Conservation (phyloP, 2,113 vertebrate genomes). For the Corvus hawaiiensis region DNA sequence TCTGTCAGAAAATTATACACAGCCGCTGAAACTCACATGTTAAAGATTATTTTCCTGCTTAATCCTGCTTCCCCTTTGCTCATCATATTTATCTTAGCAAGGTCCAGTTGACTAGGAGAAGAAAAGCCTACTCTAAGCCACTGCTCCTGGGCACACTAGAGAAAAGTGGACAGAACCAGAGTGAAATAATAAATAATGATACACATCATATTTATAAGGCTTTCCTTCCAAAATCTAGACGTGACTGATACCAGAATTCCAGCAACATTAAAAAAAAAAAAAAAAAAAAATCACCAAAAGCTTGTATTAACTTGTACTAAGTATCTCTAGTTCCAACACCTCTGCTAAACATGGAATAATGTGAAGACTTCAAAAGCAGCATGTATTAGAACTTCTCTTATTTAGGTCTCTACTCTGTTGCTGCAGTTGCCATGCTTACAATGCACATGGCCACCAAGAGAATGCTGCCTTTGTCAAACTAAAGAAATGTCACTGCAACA, state of each 20-base stretch:
- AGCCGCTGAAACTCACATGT: not conserved
- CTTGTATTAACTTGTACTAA: not conserved
- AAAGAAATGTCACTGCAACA: not conserved
- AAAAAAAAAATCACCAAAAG: not conserved
- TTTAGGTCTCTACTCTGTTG: not conserved
- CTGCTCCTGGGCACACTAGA: not conserved
- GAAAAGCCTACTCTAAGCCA: not conserved
- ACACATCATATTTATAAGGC: not conserved
- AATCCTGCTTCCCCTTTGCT: not conserved
- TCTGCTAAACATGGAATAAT: not conserved
- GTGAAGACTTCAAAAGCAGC: not conserved
- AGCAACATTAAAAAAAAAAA: not conserved
- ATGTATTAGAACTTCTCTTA: not conserved
- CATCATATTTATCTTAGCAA: not conserved
- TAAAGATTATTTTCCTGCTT: not conserved
- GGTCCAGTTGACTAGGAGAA: not conserved
- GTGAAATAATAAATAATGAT: not conserved
- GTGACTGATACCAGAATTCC: not conserved
- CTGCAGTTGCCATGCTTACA: not conserved
- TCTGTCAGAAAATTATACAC: not conserved
- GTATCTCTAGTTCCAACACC: not conserved
- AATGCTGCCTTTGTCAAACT: not conserved
- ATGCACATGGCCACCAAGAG: not conserved
- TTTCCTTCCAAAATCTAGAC: not conserved
- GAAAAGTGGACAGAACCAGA: not conserved